phyloP scores from a whole-genome alignment of 2,888 invertebrate genomes.

The Yponomeuta plumbellus region DNA sequence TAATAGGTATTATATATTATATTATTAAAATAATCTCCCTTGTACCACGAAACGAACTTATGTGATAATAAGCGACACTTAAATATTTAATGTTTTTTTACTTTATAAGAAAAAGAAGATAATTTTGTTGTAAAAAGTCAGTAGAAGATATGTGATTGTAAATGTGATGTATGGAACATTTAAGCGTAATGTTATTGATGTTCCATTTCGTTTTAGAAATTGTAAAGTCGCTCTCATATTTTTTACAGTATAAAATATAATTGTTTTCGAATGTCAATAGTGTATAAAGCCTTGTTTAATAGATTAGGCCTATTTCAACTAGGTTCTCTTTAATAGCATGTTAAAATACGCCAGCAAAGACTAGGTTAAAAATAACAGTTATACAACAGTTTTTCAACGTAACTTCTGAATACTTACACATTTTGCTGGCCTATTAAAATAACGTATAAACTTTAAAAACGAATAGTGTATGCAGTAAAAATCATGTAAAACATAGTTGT shows the following conservation, averaged over 20 bases:
- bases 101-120: not conserved
- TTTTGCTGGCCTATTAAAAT: not conserved
- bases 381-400: not conserved
- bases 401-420: not conserved
- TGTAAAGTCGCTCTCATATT: not conserved
- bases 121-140: conserved; percentile 17
- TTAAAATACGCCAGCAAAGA: not conserved
- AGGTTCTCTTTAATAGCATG: not conserved
- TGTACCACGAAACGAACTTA: conserved; percentile 59
- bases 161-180: conserved; percentile 31
- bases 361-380: not conserved
- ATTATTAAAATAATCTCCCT: conserved; percentile 64
- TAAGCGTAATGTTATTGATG: conserved; percentile 15
- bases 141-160: conserved; percentile 37
- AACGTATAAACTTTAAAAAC: not conserved
- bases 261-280: not conserved
- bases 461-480: not conserved
- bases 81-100: conserved; percentile 18
- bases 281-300: not conserved
- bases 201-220: not conserved
- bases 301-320: conserved; percentile 1
- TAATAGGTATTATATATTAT: conserved; percentile 43
- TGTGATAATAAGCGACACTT: conserved; percentile 54
- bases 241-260: conserved; percentile 1
- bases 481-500: conserved; percentile 12